These are phyloP conservation scores for Drosophila cardini DNA, from an alignment of 1,140 invertebrate species.

Conservation along the genomic window DNA sequence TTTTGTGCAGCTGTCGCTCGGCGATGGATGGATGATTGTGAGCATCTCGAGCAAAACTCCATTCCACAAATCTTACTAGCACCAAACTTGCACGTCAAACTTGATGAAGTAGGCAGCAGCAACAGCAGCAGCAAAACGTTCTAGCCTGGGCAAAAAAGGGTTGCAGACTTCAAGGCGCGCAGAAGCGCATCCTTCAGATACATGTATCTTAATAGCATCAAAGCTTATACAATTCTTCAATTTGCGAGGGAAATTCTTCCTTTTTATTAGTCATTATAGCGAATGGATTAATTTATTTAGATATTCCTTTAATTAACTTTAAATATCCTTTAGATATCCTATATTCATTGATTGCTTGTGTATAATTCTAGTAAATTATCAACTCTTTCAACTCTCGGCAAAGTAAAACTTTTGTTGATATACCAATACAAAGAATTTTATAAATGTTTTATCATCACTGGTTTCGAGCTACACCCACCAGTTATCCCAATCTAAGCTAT, in stretches of 20 bases:
- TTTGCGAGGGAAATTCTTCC: not conserved
- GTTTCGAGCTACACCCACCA: not conserved
- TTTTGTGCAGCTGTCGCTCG: constrained; percentile 74
- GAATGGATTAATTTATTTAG: too few species aligned
- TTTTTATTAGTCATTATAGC: too few species aligned
- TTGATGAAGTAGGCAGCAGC: constrained; percentile 63
- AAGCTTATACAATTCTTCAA: not conserved
- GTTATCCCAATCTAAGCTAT: constrained; percentile 8
- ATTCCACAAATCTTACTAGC: constrained; percentile 28
- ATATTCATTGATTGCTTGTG: too few species aligned
- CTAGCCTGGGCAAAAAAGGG: constrained; percentile 1
- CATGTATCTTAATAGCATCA: constrained; percentile 1
- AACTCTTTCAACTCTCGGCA: too few species aligned
- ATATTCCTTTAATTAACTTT: too few species aligned
- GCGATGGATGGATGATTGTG: constrained; percentile 65
- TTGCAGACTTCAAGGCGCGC: constrained; percentile 1
- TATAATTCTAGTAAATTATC: too few species aligned
- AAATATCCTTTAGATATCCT: too few species aligned
- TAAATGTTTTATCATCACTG: constrained; percentile 35
- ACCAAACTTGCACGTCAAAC: constrained; percentile 43
- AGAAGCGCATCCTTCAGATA: not conserved
- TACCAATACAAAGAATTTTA: not conserved
- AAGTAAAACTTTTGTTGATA: not conserved
- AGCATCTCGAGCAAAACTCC: constrained; percentile 20
- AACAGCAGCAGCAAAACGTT: not conserved